These are phyloP conservation scores for Zhengitettix transpicula DNA, from an alignment of 2,888 invertebrate genomes.

Conservation along the genomic window DNA sequence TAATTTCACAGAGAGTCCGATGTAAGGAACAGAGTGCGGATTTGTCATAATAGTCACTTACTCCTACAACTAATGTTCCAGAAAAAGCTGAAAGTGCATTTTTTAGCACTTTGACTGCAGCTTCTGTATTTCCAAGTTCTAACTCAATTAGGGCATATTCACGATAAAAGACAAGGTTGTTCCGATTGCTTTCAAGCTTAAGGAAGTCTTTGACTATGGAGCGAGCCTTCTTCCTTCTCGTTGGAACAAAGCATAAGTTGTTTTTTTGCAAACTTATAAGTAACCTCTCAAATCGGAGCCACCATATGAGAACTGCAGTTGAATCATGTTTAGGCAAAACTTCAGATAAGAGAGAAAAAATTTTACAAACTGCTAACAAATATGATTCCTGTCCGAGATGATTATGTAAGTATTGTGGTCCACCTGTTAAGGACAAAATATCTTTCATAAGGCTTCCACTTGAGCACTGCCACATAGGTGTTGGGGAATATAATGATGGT, in stretches of 20 bases:
- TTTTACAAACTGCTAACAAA: constrained; percentile 31
- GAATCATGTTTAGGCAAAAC: constrained; percentile 30
- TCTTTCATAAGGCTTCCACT: constrained; percentile 24
- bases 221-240: constrained; percentile 31
- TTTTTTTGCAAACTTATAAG: constrained; percentile 31
- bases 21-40: not conserved
- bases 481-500: constrained; percentile 20
- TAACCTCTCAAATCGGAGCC: constrained; percentile 42
- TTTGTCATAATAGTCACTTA: not conserved
- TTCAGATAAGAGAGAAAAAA: constrained; percentile 34
- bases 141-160: not conserved
- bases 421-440: constrained; percentile 29
- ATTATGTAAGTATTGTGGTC: constrained; percentile 39
- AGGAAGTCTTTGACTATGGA: constrained; percentile 36
- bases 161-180: not conserved
- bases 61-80: not conserved
- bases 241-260: constrained; percentile 18
- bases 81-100: not conserved
- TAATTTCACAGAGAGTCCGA: not conserved
- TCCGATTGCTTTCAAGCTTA: constrained; percentile 23
- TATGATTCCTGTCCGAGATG: constrained; percentile 44
- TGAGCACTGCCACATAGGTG: not conserved
- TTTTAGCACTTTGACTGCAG: not conserved
- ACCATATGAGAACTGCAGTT: constrained; percentile 40
- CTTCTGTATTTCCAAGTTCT: not conserved